These are phyloP conservation scores for Tetragonisca angustula DNA, from an alignment of 2,888 invertebrate genomes.

Conservation along the genomic window DNA sequence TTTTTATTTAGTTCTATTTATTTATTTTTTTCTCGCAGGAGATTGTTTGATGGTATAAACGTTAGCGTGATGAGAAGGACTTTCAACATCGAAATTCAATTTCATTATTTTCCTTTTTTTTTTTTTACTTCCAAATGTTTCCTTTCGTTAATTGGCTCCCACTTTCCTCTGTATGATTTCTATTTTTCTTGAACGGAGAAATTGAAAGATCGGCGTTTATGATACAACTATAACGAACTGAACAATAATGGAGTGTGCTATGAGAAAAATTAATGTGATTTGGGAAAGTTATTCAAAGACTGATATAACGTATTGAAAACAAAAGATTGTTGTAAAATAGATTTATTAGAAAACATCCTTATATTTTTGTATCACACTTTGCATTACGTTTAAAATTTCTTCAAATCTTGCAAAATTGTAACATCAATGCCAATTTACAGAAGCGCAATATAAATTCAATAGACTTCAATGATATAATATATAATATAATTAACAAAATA, in stretches of 20 bases:
- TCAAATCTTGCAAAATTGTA: too few species aligned
- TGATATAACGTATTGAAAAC: too few species aligned
- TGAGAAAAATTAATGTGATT: not conserved
- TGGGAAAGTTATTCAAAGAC: not conserved
- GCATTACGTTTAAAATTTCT: too few species aligned
- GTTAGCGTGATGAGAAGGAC: constrained; percentile 7
- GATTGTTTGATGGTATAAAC: constrained; percentile 10
- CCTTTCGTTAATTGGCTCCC: not conserved
- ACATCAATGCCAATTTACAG: too few species aligned
- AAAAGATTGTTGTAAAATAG: too few species aligned
- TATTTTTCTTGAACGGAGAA: not conserved
- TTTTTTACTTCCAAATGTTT: not conserved
- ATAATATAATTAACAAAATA: too few species aligned
- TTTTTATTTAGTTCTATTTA: not conserved
- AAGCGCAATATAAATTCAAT: too few species aligned
- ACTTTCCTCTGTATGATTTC: not conserved
- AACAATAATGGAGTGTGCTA: not conserved
- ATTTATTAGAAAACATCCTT: too few species aligned
- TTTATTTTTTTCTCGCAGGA: not conserved
- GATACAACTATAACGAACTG: too few species aligned
- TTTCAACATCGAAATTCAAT: constrained; percentile 28
- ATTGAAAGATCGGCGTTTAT: not conserved
- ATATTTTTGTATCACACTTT: too few species aligned
- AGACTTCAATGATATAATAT: too few species aligned
- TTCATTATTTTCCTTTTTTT: not conserved